Base-by-base conservation (phyloP, 2,888 invertebrate species). In the Drosophila falleni region DNA sequence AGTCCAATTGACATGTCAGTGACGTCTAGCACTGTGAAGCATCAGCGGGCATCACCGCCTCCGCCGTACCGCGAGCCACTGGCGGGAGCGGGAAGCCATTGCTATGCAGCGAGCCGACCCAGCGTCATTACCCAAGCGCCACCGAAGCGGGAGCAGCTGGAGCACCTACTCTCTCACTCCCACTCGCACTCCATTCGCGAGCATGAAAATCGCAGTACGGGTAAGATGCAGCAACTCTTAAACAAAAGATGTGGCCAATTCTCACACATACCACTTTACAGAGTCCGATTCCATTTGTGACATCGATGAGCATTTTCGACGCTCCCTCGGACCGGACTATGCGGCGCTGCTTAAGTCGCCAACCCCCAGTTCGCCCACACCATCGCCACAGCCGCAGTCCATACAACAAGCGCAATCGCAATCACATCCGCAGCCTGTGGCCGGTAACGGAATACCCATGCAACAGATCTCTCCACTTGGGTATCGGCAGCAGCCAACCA, bases 271-370 rank as follows among this genome's bases (percentile, higher is more conserved):
- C 26, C 35, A 11, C 6, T 44, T 13, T 41, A 31, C 93, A 96
- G 96, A 95, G 88, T 94, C 95, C 41, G 95, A 95, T 91, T 95
- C 96, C 13, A 95, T 96, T 94, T 96, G 97, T 93, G 98, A 98
- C 62, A 98, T 98, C 89, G 98, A 98, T 93, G 98, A 98, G 91
- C 98, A 98, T 93, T 98, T 98, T 93, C 95, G 98, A 63, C 95
- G 98, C 72, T 98, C 98, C 1, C 94, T 98, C 74, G 98, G 98
- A 64, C 95, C 96, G 81, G 95, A 96, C 91, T 96, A 96, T 93
- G 95, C 95, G 92, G 94, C 94, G 70, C 93, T 96, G 53, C 95
- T 96, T 54, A 91, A 91, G 62, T 90, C 91, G 44, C 90, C 91
- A 50, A 91, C 90, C 11, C 84, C 89, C 55, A 87, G 81, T 49